These are phyloP conservation scores for Spinus olivaceus DNA, from an alignment of 2,797 vertebrate species.

Conservation along the genomic window DNA sequence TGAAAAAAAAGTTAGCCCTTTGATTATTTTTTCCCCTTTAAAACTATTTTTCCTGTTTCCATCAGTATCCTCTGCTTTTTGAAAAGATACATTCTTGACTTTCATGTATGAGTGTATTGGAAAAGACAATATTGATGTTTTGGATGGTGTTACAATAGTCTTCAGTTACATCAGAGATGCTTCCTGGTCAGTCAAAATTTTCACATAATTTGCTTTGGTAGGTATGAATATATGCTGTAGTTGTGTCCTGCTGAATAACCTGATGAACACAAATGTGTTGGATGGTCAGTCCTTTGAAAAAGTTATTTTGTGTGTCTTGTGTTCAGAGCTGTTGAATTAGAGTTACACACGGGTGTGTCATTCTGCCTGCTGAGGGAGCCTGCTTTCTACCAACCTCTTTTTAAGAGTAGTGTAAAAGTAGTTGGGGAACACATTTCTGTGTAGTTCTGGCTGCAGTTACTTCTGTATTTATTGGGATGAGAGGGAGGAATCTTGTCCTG, in stretches of 20 bases:
- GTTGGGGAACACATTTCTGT: background rate
- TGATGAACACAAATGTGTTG: background rate
- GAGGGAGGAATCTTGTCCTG: background rate
- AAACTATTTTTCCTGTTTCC: background rate
- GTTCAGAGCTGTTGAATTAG: background rate
- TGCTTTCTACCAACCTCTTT: background rate
- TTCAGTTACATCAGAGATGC: background rate
- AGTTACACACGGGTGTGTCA: accelerated
- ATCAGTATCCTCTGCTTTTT: background rate
- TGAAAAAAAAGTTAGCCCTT: background rate
- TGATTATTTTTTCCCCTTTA: background rate
- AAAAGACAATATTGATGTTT: background rate
- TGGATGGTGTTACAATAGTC: background rate
- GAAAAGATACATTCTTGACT: background rate
- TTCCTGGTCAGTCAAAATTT: background rate
- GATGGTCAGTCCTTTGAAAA: background rate
- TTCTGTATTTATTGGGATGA: background rate
- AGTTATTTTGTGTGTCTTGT: accelerated
- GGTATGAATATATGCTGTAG: background rate
- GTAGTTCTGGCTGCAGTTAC: background rate
- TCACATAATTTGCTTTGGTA: background rate
- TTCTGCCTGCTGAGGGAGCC: background rate
- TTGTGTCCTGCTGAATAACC: background rate
- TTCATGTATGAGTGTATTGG: background rate
- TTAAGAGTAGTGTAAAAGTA: background rate